A percentile compares a stretch with the other conserved stretches of the same genome.
phyloP scores from a whole-genome alignment of 2,888 invertebrate genomes.

The Oscheius myriophilus region DNA sequence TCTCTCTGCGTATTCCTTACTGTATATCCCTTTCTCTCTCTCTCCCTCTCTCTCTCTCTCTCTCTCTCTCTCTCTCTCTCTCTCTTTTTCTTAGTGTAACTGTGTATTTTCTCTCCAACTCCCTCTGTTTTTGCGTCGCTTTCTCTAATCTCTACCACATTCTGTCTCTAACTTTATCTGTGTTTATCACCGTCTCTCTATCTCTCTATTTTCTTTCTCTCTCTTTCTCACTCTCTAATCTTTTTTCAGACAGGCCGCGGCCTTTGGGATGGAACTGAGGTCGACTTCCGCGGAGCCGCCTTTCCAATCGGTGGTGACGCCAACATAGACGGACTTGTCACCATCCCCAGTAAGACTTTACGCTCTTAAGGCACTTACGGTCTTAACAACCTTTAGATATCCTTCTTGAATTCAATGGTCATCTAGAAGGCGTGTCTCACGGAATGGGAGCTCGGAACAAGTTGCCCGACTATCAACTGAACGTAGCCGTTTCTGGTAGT shows the following conservation, averaged over 20 bases:
- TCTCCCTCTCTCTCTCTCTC: too few relatives aligned
- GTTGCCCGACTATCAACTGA: slow-evolving; percentile 64
- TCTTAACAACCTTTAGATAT: slow-evolving; percentile 51
- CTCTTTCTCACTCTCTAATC: slow-evolving; percentile 6
- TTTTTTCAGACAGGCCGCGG: slow-evolving; percentile 65
- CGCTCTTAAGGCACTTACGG: too few relatives aligned
- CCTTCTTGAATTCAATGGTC: slow-evolving; percentile 59
- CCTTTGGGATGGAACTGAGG: slow-evolving; percentile 61
- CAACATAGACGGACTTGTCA: slow-evolving; percentile 67
- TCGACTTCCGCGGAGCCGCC: slow-evolving; percentile 67
- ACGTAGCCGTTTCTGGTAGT: slow-evolving; percentile 63
- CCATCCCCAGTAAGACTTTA: slow-evolving; percentile 60
- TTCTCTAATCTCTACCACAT: too few relatives aligned
- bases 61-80: too few relatives aligned
- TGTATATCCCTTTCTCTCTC: too few relatives aligned
- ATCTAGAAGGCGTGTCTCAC: slow-evolving; percentile 63
- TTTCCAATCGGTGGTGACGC: slow-evolving; percentile 69
- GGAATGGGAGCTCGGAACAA: slow-evolving; percentile 63
- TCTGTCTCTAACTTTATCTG: too few relatives aligned
- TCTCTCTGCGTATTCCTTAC: too few relatives aligned
- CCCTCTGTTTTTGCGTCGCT: too few relatives aligned
- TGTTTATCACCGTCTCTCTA: too few relatives aligned
- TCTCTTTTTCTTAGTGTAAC: too few relatives aligned
- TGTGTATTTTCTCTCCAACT: too few relatives aligned
- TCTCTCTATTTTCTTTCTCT: too few relatives aligned